Base-by-base conservation (phyloP, 53 echinoderm and acorn worm species). In the Paracentrotus lividus region DNA sequence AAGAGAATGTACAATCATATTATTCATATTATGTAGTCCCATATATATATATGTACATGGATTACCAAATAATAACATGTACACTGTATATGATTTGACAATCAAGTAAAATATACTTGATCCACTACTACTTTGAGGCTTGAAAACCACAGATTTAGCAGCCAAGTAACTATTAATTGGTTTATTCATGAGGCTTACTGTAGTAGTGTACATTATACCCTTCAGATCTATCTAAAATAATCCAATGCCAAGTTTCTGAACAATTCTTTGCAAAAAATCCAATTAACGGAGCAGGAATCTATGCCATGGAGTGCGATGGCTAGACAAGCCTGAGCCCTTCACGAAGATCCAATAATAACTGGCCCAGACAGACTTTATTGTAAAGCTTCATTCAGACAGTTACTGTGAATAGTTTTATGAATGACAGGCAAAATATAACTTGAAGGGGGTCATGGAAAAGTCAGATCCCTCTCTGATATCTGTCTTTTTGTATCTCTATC, bases 321-420 rank as follows among this genome's bases (percentile, higher is more conserved):
- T 76, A 76, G 76, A 76, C 76, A 76, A 76, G 38, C 5, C 6
- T 67, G 5, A 67, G 67, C 57, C 57, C 57, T 13, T 3, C 9
- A 14, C 20, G 14, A 33, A 40, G 76, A 42, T 76, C 76, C 76
- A 36, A 23, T 36, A 76, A 76, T 76, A 76, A 3, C 76, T 40
- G 42, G 42, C 6, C 42, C 76, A 76, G 76, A 76, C 76, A 76
- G 76, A 76, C 76, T 76, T 1, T 12, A 76, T 40, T 76, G 76
- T 76, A 20, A 42, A 1, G 76, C 76, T 40, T 76, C 76, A 76
- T 40, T 76, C 76, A 76, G 76, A 76, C 76, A 42, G 40, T 4
- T n/a, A 1, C 76, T 42, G 21, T 76, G 76, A 76, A 76, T 76
- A 76, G 76, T 76, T 76, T 76, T 76, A 38, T 76, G 76, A 76